These are phyloP conservation scores for Halocynthia aurantium DNA, from an alignment of 23 tunicate genomes.

Conservation along the genomic window DNA sequence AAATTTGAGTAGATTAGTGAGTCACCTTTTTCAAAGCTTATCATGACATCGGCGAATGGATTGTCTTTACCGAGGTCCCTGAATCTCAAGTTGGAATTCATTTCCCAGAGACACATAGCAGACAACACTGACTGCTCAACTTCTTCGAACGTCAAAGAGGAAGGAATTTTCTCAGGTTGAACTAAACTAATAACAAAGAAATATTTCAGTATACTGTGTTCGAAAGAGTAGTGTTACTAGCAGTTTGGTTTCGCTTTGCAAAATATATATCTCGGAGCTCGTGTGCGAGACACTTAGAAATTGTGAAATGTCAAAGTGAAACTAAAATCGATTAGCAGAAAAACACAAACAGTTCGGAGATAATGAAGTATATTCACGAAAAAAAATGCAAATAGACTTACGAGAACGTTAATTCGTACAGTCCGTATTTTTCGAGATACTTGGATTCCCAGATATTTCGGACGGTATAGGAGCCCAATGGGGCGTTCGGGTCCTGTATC, in stretches of 20 bases:
- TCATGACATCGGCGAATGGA: slow-evolving; percentile 29
- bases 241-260: neutral
- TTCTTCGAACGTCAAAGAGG: slow-evolving; percentile 1
- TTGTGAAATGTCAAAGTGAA: too few species aligned
- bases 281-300: too few species aligned
- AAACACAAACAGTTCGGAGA: too few species aligned
- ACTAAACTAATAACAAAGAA: neutral
- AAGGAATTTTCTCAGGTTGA: neutral
- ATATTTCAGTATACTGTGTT: neutral
- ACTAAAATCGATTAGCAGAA: too few species aligned
- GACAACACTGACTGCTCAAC: slow-evolving; percentile 43
- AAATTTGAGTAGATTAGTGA: too few species aligned
- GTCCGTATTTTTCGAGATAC: neutral
- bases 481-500: slow-evolving; percentile 3
- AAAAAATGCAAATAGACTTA: neutral
- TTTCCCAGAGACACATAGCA: slow-evolving; percentile 89
- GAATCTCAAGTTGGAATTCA: slow-evolving; percentile 62
- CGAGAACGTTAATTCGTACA: slow-evolving; percentile 18
- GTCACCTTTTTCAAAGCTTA: slow-evolving; percentile 54
- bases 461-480: slow-evolving; percentile 7
- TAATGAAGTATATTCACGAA: too few species aligned
- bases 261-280: too few species aligned
- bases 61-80: slow-evolving; percentile 18
- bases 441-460: slow-evolving; percentile 19
- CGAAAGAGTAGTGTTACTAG: neutral